A percentile compares a stretch with the other conserved stretches of the same genome.
phyloP scores from a whole-genome alignment of 2,113 vertebrate genomes.

The Arenaria interpres region DNA sequence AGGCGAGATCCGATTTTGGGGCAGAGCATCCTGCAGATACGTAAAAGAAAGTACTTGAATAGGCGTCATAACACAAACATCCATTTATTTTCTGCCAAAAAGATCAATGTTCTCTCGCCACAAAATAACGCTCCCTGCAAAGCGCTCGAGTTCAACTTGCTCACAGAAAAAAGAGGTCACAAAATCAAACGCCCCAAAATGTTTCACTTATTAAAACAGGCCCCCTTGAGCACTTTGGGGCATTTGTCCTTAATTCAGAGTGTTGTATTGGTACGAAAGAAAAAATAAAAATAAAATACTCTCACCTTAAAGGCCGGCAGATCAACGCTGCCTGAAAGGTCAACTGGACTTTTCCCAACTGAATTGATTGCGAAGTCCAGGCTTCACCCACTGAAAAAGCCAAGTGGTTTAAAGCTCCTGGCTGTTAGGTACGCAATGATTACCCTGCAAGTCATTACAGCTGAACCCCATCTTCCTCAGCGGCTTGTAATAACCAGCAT shows the following conservation, averaged over 20 bases:
- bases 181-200: not conserved
- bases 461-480: not conserved
- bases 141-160: not conserved
- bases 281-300: not conserved
- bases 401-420: not conserved
- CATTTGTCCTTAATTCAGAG: not conserved
- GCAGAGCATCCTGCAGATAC: slow-evolving; percentile 31
- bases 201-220: not conserved
- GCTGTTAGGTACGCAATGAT: accelerated
- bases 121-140: not conserved
- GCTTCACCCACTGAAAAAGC: not conserved
- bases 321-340: not conserved
- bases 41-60: not conserved
- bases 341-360: not conserved
- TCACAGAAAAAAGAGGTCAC: not conserved
- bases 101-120: slow-evolving; percentile 24
- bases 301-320: not conserved
- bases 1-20: slow-evolving; percentile 7
- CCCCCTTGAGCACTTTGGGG: not conserved
- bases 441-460: not conserved
- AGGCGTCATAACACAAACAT: slow-evolving; percentile 23
- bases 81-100: slow-evolving; percentile 57
- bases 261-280: not conserved
- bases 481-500: not conserved
- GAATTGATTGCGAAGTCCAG: not conserved